Percentiles rank a stretch among this genome's conserved stretches.
These are phyloP conservation scores for Ptilonorhynchus violaceus DNA, from an alignment of 2,113 vertebrate genomes.

Conservation along the genomic window DNA sequence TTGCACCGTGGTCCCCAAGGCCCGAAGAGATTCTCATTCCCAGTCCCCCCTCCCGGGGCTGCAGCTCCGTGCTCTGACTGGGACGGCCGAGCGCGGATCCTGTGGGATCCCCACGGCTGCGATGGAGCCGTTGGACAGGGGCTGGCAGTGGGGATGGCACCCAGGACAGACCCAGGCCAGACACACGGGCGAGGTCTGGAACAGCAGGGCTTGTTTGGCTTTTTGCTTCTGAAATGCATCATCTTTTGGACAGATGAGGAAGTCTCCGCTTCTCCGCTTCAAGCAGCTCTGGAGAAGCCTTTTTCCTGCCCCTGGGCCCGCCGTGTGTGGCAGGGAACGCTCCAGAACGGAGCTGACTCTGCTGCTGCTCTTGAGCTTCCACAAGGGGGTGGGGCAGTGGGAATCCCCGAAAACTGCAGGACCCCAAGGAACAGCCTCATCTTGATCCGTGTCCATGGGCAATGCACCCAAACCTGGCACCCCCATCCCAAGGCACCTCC, in stretches of 20 bases:
- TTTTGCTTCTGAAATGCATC: not conserved
- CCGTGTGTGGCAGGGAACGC: fast-evolving
- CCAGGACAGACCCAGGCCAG: not conserved
- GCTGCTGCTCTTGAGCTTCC: not conserved
- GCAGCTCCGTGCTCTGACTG: fast-evolving
- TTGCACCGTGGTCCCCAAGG: fast-evolving
- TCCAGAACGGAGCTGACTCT: not conserved
- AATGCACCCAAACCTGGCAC: fast-evolving
- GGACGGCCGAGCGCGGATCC: not conserved
- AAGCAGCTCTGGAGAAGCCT: not conserved
- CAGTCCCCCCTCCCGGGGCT: not conserved
- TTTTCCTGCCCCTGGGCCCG: fast-evolving
- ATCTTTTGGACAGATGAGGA: not conserved
- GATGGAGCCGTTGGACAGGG: fast-evolving
- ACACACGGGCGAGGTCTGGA: not conserved
- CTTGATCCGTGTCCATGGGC: fast-evolving
- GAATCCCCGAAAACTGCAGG: no score
- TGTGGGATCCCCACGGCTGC: fast-evolving
- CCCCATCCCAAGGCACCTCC: not conserved
- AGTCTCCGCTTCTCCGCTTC: not conserved
- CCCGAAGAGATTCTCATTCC: fast-evolving
- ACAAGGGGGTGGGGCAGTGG: not conserved
- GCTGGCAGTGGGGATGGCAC: not conserved
- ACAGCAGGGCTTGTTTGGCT: not conserved
- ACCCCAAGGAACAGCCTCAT: not conserved